phyloP scores from a whole-genome alignment of 2,888 invertebrate genomes.

The Biston betularia region DNA sequence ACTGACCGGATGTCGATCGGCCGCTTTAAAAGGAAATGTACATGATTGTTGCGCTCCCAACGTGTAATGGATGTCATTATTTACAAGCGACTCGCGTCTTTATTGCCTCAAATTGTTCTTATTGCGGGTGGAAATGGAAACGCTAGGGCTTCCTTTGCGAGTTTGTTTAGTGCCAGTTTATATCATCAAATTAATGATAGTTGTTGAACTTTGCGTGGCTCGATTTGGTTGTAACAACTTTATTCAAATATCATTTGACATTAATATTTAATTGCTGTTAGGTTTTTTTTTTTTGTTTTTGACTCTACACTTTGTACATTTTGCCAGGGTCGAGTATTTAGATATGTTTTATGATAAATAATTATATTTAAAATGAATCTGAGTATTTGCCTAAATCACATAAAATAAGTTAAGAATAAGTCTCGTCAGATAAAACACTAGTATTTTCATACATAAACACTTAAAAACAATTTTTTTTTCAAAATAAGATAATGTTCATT shows the following conservation, averaged over 20 bases:
- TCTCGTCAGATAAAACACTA: too few species aligned
- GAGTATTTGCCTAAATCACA: too few species aligned
- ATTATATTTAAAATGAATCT: too few species aligned
- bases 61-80: conserved; percentile 76
- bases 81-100: conserved; percentile 56
- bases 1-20: conserved; percentile 72
- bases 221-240: neutral
- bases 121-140: conserved; percentile 39
- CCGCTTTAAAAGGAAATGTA: conserved; percentile 72
- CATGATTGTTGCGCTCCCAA: conserved; percentile 72
- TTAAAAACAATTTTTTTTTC: too few species aligned
- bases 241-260: neutral
- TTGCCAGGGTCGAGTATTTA: too few species aligned
- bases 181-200: conserved; percentile 16
- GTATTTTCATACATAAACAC: too few species aligned
- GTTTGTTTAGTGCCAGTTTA: conserved; percentile 23
- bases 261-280: neutral
- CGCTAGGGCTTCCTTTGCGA: conserved; percentile 9
- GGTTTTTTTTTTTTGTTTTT: neutral
- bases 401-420: too few species aligned
- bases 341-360: too few species aligned
- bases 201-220: conserved; percentile 1
- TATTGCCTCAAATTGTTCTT: conserved; percentile 46
- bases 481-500: too few species aligned
- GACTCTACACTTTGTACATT: too few species aligned